A percentile compares a stretch with the other conserved stretches of the same genome.
Conservation (phyloP, 2,113 vertebrate genomes). For the Chauna torquata region DNA sequence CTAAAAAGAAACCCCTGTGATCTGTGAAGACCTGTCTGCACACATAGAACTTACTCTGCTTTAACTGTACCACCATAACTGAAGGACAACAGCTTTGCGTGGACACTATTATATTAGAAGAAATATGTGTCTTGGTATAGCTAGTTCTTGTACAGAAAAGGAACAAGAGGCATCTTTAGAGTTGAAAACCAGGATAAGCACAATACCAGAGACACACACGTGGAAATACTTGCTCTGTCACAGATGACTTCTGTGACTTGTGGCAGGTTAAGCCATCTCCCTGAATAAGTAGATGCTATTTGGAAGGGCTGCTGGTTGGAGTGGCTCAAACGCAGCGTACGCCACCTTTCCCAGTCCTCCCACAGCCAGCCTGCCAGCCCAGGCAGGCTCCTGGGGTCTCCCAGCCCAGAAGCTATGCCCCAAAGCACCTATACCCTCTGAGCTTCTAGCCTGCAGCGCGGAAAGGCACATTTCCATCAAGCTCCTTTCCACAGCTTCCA, state of each 20-base stretch:
- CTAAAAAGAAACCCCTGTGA: not conserved
- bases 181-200: not conserved
- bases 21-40: not conserved
- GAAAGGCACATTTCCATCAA: not conserved
- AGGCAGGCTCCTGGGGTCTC: not conserved
- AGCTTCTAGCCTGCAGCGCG: not conserved
- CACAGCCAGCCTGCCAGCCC: not conserved
- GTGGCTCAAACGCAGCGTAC: accelerated
- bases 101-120: not conserved
- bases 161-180: not conserved
- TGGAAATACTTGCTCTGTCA: not conserved
- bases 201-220: not conserved
- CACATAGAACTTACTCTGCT: not conserved
- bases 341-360: not conserved
- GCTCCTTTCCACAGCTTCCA: not conserved
- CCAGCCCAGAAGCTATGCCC: not conserved
- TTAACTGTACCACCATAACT: not conserved
- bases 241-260: not conserved
- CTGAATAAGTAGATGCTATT: not conserved
- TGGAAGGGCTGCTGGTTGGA: not conserved
- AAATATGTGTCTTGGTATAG: not conserved
- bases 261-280: not conserved
- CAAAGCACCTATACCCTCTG: not conserved
- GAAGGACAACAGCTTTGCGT: not conserved
- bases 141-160: not conserved